Evolutionary conservation across 2,888 invertebrate genomes (phyloP), one percentile per base, ranked within the genome.

Genomic region (Dermolepida albohirtum): DNA sequence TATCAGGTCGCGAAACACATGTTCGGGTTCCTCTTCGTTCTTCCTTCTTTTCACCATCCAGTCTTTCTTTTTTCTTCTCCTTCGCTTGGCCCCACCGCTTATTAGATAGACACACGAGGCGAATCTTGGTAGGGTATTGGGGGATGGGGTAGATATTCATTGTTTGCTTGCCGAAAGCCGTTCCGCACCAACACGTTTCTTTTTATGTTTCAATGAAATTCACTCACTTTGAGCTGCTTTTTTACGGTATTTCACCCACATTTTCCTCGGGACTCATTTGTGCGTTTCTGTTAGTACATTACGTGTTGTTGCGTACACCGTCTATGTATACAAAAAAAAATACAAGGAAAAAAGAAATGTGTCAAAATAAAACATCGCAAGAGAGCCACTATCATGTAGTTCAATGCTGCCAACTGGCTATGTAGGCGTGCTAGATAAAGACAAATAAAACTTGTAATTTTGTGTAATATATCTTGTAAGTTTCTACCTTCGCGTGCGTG

Each of bases 1-100:
- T 75, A 76, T 78, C 77, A 78, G 73, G 70, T 74, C 71, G 75
- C 73, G 71, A 67, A 76, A 77, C 77, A 77, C 73, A 74, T 77
- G 77, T 76, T 77, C 73, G 50, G 51, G 69, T 67, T 71, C 68
- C 57, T 69, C 44, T 54, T 40, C 50, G 16, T 63, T 49, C 34
- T 34, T 6, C 34, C 1, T 34, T 10, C 34, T 34, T 34, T 34
- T 34, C 10, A 34, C 34, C 34, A 8, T 7, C 10, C 10, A 8
- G 6, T 50, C 14, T 7, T n/a, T 7, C 22, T 17, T 16, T 50
- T 50, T 17, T n/a, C n/a, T 50, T 50, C 50, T 14, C 2, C 11
- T 11, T 17, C 17, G 11, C 27, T 17, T 12, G 14, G 50, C 27
- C 27, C 17, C 50, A 10, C 34, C 10, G 34, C 34, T 34, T 34